Conservation (phyloP, 2,888 invertebrate species). For the Lagria hirta region DNA sequence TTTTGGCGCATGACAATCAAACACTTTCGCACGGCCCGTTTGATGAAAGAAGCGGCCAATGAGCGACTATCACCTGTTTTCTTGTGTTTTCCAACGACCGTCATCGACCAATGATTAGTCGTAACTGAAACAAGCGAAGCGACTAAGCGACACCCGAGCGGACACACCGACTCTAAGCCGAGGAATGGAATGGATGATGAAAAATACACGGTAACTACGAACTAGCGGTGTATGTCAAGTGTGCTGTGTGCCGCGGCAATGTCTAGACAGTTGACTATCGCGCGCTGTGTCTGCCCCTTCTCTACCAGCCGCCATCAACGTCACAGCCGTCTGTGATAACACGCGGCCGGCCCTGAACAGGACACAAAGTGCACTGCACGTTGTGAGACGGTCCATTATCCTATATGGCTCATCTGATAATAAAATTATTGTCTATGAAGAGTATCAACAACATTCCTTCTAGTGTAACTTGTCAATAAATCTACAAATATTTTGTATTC, state of each 20-base stretch:
- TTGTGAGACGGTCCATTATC: conserved; percentile 28
- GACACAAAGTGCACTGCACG: no score
- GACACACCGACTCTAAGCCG: no score
- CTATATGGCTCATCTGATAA: conserved; percentile 28
- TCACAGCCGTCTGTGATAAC: conserved; percentile 44
- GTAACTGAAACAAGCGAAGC: conserved; percentile 30
- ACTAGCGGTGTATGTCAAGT: no score
- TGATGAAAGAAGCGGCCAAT: conserved; percentile 39
- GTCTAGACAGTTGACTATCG: conserved; percentile 48
- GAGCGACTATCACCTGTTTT: conserved; percentile 13
- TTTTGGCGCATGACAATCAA: conserved; percentile 52
- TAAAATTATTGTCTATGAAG: no score
- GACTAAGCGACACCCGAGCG: conserved; percentile 26
- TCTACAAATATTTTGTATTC: no score
- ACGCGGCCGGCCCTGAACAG: conserved; percentile 48
- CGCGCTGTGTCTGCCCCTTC: conserved; percentile 34
- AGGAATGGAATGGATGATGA: no score
- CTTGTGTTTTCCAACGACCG: conserved; percentile 26
- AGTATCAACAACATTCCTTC: no score
- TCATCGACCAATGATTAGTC: conserved; percentile 26
- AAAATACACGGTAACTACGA: no score
- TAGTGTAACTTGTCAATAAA: no score
- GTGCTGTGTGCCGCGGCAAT: conserved; percentile 42
- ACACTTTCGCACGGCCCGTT: conserved; percentile 51
- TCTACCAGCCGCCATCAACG: conserved; percentile 31